Evolutionary conservation across 2,797 vertebrate genomes (phyloP).

Genomic region (Periparus ater): DNA sequence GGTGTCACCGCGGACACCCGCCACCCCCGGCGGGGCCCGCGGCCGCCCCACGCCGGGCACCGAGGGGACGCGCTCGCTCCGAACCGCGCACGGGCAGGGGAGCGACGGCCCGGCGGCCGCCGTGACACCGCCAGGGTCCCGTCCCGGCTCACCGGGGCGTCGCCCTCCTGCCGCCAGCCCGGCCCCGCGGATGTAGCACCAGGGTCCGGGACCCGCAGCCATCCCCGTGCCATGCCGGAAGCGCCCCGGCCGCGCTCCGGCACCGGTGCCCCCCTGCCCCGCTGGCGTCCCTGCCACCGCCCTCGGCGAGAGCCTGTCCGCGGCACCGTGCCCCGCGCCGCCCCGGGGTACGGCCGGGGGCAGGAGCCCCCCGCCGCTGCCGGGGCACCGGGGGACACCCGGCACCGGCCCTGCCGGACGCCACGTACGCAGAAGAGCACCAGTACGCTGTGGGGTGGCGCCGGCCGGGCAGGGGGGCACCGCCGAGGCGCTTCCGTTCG

Average conservation of each 20-base stretch:
- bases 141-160: not conserved
- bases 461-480: not conserved
- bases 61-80: not conserved
- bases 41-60: not conserved
- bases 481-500: constrained; percentile 52
- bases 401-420: not conserved
- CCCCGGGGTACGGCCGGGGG: not conserved
- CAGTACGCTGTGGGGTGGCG: constrained; percentile 78
- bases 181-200: constrained; percentile 23
- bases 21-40: fast-evolving
- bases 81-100: not conserved
- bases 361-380: not conserved
- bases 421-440: constrained; percentile 86
- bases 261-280: not conserved
- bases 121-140: not conserved
- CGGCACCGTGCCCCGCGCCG: not conserved
- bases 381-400: not conserved
- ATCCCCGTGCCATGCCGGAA: not conserved
- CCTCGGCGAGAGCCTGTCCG: not conserved
- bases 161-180: not conserved
- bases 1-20: not conserved
- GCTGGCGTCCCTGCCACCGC: not conserved
- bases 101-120: not conserved
- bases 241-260: not conserved
- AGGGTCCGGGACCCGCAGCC: not conserved